These are phyloP conservation scores for Jordanella pulchra DNA, from an alignment of 2,797 vertebrate genomes.

Conservation along the genomic window DNA sequence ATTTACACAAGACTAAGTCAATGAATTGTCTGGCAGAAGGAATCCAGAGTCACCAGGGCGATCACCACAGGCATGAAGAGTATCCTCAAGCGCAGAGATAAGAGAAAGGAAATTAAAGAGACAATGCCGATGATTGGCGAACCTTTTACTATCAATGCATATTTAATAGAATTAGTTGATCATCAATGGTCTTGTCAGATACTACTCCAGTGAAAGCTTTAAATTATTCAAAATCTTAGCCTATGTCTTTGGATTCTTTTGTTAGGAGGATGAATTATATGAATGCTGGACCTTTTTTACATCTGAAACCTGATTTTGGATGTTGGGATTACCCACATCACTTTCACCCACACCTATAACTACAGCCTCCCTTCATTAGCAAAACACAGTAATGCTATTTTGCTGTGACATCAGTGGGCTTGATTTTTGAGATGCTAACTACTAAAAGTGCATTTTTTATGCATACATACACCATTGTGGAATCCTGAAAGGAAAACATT, in stretches of 20 bases:
- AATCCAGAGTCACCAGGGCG: slow-evolving; percentile 64
- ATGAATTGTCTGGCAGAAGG: slow-evolving; percentile 50
- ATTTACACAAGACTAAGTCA: slow-evolving; percentile 58
- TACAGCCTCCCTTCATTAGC: not conserved
- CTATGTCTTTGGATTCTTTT: not conserved
- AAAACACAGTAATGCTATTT: not conserved
- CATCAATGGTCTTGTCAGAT: slow-evolving; percentile 44
- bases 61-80: slow-evolving; percentile 69
- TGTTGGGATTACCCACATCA: not conserved
- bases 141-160: slow-evolving; percentile 38
- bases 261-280: not conserved
- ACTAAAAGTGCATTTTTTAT: not conserved
- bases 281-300: not conserved
- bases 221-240: not conserved
- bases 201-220: not conserved
- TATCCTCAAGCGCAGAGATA: slow-evolving; percentile 47
- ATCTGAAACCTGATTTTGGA: not conserved
- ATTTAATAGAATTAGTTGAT: slow-evolving; percentile 40
- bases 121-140: slow-evolving; percentile 35
- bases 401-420: not conserved
- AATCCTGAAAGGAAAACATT: not conserved
- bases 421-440: not conserved
- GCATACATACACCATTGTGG: not conserved
- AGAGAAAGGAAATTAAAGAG: slow-evolving; percentile 38
- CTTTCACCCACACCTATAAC: not conserved